Percentiles rank a stretch among this genome's conserved stretches.
phyloP scores from a whole-genome alignment of 2,888 invertebrate genomes.

The Ptychoptera contaminata region DNA sequence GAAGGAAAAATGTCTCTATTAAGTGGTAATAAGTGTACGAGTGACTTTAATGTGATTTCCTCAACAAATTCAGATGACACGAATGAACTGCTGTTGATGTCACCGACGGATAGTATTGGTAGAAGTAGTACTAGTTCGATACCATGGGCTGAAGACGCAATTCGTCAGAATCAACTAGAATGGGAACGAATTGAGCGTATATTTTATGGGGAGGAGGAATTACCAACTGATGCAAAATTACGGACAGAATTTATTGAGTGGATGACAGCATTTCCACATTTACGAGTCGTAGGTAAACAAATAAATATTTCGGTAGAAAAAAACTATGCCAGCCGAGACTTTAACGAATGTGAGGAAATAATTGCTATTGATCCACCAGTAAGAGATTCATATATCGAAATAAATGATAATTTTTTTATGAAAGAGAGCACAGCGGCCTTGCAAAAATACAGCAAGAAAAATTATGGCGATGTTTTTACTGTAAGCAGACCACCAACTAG shows the following conservation, averaged over 20 bases:
- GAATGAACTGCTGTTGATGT: no score
- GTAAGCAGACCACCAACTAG: background rate
- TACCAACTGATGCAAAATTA: slow-evolving; percentile 20
- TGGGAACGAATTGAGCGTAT: slow-evolving; percentile 29
- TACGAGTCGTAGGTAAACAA: slow-evolving; percentile 8
- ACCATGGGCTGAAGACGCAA: slow-evolving; percentile 31
- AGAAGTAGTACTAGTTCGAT: slow-evolving; percentile 30
- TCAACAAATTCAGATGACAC: no score
- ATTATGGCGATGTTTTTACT: background rate
- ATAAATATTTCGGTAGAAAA: background rate
- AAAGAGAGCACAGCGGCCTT: no score
- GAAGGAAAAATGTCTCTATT: no score
- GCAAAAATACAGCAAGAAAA: background rate
- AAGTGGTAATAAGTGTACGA: no score
- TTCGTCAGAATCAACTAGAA: slow-evolving; percentile 27
- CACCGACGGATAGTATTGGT: slow-evolving; percentile 17
- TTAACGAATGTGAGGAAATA: slow-evolving; percentile 7
- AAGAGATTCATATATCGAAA: background rate
- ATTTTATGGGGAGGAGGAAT: slow-evolving; percentile 20
- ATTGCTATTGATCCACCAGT: slow-evolving; percentile 6
- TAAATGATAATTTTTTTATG: no score
- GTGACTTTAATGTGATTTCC: no score
- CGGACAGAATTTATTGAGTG: slow-evolving; percentile 26
- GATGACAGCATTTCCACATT: slow-evolving; percentile 25
- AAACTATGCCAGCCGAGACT: background rate